phyloP scores from a whole-genome alignment of 2,113 vertebrate species.

The Nannospalax galili region DNA sequence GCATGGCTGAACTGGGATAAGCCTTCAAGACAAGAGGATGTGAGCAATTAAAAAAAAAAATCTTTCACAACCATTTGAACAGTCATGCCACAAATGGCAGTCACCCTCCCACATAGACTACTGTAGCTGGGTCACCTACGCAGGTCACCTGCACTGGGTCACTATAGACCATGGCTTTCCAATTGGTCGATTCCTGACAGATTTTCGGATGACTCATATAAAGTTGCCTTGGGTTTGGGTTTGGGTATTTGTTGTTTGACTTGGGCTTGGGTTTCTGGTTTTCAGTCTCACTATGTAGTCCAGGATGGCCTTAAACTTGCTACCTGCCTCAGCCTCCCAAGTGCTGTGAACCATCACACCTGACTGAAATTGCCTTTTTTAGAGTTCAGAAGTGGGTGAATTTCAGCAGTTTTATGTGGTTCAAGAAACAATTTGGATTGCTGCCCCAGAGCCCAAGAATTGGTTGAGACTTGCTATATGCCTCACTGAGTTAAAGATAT shows the following conservation, averaged over 20 bases:
- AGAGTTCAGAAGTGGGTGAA: not conserved
- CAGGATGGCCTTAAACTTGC: not conserved
- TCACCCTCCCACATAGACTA: not conserved
- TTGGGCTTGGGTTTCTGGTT: not conserved
- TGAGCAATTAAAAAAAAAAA: too few species aligned
- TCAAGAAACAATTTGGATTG: not conserved
- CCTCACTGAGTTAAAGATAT: fast-evolving
- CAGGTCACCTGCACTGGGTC: fast-evolving
- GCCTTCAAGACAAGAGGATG: too few species aligned
- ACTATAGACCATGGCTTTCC: fast-evolving
- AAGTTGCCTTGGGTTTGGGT: not conserved
- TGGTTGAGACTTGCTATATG: fast-evolving
- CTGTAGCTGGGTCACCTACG: fast-evolving
- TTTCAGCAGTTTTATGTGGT: fast-evolving
- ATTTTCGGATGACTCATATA: not conserved
- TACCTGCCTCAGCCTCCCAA: not conserved
- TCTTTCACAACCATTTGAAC: not conserved
- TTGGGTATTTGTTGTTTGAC: not conserved
- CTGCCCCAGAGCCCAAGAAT: not conserved
- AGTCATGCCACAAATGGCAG: not conserved
- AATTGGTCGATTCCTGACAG: fast-evolving
- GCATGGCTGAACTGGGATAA: fast-evolving
- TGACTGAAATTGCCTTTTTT: not conserved
- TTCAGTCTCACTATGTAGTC: too few species aligned
- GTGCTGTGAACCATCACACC: not conserved